Evolutionary conservation across 2,888 invertebrate species (phyloP).

Genomic region (Andrena marginata): DNA sequence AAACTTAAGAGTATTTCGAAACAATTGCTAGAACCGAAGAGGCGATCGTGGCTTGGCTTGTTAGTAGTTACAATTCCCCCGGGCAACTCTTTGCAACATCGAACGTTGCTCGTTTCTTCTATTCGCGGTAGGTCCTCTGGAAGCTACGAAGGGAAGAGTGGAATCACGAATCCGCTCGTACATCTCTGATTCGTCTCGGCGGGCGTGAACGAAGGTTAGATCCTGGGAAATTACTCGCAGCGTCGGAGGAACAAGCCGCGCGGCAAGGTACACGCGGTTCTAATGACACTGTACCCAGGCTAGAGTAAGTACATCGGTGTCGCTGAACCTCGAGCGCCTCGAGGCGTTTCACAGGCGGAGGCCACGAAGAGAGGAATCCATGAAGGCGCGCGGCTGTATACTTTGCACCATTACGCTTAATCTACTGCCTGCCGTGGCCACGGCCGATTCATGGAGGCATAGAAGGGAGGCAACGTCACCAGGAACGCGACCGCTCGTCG

Average conservation of each 20-base stretch:
- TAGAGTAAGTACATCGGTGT: conserved; percentile 65
- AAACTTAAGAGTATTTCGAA: neutral
- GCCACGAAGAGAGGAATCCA: conserved; percentile 57
- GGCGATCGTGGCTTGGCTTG: too few species aligned
- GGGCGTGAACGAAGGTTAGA: neutral
- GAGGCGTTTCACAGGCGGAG: conserved; percentile 61
- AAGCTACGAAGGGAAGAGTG: too few species aligned
- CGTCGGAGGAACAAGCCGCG: conserved; percentile 19
- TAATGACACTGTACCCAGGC: conserved; percentile 61
- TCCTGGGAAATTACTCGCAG: conserved; percentile 22
- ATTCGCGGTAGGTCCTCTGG: too few species aligned
- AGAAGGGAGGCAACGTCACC: conserved; percentile 30
- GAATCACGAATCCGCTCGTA: too few species aligned
- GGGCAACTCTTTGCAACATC: too few species aligned
- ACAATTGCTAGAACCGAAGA: neutral
- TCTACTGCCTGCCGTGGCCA: conserved; percentile 46
- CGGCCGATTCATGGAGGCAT: conserved; percentile 40
- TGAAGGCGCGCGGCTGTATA: conserved; percentile 49
- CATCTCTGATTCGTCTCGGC: too few species aligned
- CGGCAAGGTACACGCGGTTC: conserved; percentile 32
- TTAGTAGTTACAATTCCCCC: too few species aligned
- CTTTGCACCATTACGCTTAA: conserved; percentile 65
- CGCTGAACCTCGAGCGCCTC: conserved; percentile 69
- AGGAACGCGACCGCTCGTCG: conserved; percentile 3
- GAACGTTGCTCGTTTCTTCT: too few species aligned